Evolutionary conservation across 2,113 vertebrate genomes (phyloP).

Genomic region (Penelope pileata): DNA sequence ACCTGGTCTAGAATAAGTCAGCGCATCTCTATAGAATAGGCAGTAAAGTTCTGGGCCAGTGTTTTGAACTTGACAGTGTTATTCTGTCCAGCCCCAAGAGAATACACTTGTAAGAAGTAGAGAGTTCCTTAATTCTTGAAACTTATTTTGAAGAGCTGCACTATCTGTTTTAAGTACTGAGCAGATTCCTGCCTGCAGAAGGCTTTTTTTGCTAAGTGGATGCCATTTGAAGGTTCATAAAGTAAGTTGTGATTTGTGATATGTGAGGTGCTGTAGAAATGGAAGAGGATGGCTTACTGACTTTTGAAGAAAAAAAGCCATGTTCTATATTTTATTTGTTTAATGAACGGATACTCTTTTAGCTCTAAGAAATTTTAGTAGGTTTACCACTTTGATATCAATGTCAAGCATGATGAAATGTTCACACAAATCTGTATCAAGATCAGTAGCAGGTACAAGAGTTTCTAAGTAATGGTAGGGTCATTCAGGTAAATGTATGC

Average conservation of each 20-base stretch:
- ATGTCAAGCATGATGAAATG: neutral
- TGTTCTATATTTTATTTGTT: neutral
- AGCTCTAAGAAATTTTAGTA: neutral
- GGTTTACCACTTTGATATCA: neutral
- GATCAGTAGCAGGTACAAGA: neutral
- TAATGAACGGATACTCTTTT: neutral
- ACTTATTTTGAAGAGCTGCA: neutral
- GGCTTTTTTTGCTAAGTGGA: neutral
- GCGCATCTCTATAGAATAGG: neutral
- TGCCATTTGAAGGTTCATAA: neutral
- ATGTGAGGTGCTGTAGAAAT: neutral
- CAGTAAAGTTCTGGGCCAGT: neutral
- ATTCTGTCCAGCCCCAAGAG: neutral
- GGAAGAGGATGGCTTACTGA: neutral
- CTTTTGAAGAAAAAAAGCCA: rapidly evolving
- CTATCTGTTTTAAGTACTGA: neutral
- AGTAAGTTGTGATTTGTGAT: neutral
- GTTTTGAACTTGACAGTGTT: neutral
- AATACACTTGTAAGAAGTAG: neutral
- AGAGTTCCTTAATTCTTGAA: neutral
- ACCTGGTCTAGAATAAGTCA: neutral
- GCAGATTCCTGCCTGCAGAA: neutral
- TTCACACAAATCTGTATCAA: neutral
- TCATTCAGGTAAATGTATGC: neutral
- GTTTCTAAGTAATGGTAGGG: neutral